Evolutionary conservation across 2,888 invertebrate genomes (phyloP).

Genomic region (Leptopilina myrica): DNA sequence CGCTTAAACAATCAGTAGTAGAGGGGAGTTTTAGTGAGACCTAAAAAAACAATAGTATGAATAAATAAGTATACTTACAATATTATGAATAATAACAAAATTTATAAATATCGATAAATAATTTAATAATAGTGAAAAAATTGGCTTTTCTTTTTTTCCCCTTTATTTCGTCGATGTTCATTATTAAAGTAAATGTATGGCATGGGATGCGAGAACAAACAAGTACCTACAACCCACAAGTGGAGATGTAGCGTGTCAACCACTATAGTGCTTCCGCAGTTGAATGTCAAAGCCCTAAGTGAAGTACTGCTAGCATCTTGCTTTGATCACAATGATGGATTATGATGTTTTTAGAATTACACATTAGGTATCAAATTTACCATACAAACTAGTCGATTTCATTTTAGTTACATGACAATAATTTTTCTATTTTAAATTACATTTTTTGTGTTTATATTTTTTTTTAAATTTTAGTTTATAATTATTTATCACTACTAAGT

Average conservation of each 20-base stretch:
- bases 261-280: slow-evolving; percentile 19
- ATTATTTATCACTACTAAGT: too few relatives aligned
- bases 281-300: slow-evolving; percentile 29
- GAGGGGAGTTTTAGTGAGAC: too few relatives aligned
- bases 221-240: slow-evolving; percentile 8
- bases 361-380: neutral
- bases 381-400: neutral
- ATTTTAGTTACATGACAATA: neutral
- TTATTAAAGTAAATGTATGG: neutral
- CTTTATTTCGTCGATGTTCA: neutral
- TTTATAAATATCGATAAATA: too few relatives aligned
- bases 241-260: slow-evolving; percentile 4
- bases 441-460: too few relatives aligned
- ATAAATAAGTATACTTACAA: too few relatives aligned
- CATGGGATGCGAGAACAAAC: neutral
- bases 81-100: too few relatives aligned
- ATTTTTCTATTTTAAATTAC: too few relatives aligned
- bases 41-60: too few relatives aligned
- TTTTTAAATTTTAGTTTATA: too few relatives aligned
- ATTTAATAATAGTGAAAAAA: too few relatives aligned
- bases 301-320: slow-evolving; percentile 14
- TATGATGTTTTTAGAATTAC: slow-evolving; percentile 16
- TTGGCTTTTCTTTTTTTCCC: too few relatives aligned
- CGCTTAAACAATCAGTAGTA: too few relatives aligned
- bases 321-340: slow-evolving; percentile 30